Conservation (phyloP, 1,140 invertebrate species). For the Daktulosphaira vitifoliae region DNA sequence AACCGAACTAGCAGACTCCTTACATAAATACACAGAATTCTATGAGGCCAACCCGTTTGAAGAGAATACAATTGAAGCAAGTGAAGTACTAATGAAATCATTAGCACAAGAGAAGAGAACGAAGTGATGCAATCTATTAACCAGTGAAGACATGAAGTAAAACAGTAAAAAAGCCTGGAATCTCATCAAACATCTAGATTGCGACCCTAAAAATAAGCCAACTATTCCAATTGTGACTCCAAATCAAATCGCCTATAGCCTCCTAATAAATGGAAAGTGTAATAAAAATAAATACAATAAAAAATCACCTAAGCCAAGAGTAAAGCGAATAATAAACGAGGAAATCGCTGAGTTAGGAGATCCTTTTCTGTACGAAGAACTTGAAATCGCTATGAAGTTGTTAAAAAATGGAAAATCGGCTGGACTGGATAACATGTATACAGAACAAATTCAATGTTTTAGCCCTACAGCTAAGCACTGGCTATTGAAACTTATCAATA, state of each 20-base stretch:
- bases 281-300: too few species aligned
- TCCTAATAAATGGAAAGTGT: too few species aligned
- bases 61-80: constrained; percentile 11
- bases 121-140: constrained; percentile 11
- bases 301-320: too few species aligned
- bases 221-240: neutral
- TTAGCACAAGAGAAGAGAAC: neutral
- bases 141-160: constrained; percentile 12
- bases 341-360: too few species aligned
- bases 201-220: neutral
- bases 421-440: constrained; percentile 21
- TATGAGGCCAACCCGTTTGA: constrained; percentile 2
- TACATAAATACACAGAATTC: neutral
- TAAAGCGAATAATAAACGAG: too few species aligned
- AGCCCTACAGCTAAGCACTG: neutral
- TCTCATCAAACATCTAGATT: neutral
- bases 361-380: neutral
- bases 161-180: constrained; percentile 21
- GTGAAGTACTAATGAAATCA: neutral
- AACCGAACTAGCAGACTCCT: neutral
- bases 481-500: constrained; percentile 18
- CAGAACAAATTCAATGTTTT: constrained; percentile 17
- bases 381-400: constrained; percentile 5
- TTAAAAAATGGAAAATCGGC: constrained; percentile 15
- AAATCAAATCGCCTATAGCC: neutral